phyloP scores from a whole-genome alignment of 2,888 invertebrate genomes.

The Magallana nippona region DNA sequence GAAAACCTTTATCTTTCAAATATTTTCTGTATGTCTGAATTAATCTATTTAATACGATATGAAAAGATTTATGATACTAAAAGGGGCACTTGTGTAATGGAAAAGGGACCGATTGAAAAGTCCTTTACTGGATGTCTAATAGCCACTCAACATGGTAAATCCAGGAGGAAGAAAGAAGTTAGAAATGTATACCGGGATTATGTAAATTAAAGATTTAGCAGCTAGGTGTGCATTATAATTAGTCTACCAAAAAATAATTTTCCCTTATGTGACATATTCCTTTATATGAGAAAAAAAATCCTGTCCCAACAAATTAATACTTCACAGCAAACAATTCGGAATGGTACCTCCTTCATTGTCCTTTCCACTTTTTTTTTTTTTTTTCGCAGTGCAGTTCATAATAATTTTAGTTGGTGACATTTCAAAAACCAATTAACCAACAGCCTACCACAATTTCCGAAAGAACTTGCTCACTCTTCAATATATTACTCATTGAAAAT shows the following conservation, averaged over 20 bases:
- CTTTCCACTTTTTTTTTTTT: neutral
- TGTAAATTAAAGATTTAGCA: conserved; percentile 27
- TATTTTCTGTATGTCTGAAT: conserved; percentile 29
- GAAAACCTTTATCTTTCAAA: conserved; percentile 32
- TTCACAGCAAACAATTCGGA: neutral
- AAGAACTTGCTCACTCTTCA: neutral
- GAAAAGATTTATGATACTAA: conserved; percentile 35
- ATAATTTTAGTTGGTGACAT: conserved; percentile 3
- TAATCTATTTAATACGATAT: conserved; percentile 29
- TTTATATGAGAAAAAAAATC: neutral
- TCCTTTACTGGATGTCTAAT: conserved; percentile 1
- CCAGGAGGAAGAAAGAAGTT: conserved; percentile 6
- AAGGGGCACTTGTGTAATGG: conserved; percentile 27
- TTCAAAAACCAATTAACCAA: conserved; percentile 17
- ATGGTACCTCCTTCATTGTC: neutral
- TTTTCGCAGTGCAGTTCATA: neutral
- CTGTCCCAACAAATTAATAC: neutral
- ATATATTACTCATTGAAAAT: conserved; percentile 4
- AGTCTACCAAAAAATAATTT: neutral
- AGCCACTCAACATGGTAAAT: conserved; percentile 6
- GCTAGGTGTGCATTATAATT: neutral
- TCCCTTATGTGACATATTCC: neutral
- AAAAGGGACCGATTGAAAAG: neutral
- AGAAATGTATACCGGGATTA: conserved; percentile 8
- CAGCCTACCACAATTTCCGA: neutral